Base-by-base conservation (phyloP, 2,797 vertebrate species). In the Bucorvus abyssinicus region DNA sequence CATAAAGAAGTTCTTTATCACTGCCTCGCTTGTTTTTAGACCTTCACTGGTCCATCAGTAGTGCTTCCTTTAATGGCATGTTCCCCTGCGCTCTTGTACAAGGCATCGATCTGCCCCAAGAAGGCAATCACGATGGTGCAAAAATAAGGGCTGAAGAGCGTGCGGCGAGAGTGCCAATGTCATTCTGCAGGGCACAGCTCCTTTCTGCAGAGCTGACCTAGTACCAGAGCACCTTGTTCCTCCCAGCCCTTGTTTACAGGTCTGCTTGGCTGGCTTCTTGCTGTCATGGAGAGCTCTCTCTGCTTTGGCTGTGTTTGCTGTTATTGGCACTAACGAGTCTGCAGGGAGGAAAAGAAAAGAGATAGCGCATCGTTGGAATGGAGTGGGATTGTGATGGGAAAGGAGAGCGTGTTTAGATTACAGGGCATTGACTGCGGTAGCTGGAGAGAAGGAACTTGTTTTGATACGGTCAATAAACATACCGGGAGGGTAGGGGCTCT, bases 341-440 rank as follows among this genome's bases (percentile, higher is more conserved):
- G 57, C 56, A 57, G 84, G 84, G 92, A 93, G 80, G 91, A 90
- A 87, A 65, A 57, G 73, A 77, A 67, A 57, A 60, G 60, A 94
- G 84, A 61, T 32, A 68, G 27, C 22, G 14, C 36, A 17, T 45
- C 5, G 2, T 34, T 45, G 60, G 17, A 67, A 32, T 7, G 29
- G 65, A 70, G 36, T 34, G 32, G 63, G 59, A n/a, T 63, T 59
- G 77, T 69, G 52, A 22, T 77, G 89, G 85, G 83, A 89, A 79
- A 61, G 29, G 53, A 57, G 52, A 77, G 42, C 2, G 0, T 57
- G 64, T 90, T 94, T 92, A 53, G 67, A 53, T 90, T 92, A 74
- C 45, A 40, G 56, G 45, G 26, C 45, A 2, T 42, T 84, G 59
- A 38, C 74, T 89, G 70, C 3, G 0, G 38, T 70, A 64, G 45